Conservation (phyloP, 2,797 vertebrate genomes). For the Eulemur rubriventer region DNA sequence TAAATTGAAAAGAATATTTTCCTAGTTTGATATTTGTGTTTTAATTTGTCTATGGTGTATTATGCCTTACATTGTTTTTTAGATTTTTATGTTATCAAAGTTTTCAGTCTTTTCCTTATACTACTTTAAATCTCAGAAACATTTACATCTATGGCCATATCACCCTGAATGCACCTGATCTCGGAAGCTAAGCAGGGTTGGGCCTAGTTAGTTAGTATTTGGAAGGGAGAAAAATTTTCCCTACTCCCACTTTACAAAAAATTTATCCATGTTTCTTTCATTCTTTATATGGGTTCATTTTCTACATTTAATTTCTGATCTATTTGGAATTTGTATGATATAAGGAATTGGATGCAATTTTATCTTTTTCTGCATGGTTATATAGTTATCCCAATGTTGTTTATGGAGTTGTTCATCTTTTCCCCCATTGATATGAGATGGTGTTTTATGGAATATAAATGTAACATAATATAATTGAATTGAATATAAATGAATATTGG, state of each 20-base stretch:
- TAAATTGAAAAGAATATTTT: background rate
- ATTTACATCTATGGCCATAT: too few relatives aligned
- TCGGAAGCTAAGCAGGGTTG: too few relatives aligned
- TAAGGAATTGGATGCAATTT: background rate
- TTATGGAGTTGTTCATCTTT: background rate
- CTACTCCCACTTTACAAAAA: background rate
- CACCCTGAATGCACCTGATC: too few relatives aligned
- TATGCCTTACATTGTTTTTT: background rate
- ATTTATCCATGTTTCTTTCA: background rate
- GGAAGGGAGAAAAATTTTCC: background rate
- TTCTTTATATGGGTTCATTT: background rate
- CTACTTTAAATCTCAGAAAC: background rate
- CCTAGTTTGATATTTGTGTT: background rate
- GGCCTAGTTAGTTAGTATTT: too few relatives aligned
- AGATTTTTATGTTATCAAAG: background rate
- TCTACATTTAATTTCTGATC: background rate
- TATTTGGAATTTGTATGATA: background rate
- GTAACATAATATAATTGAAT: background rate
- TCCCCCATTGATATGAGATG: background rate
- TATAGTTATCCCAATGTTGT: background rate
- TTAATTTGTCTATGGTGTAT: background rate
- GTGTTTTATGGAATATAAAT: background rate
- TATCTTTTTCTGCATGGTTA: background rate
- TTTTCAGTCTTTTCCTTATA: background rate
- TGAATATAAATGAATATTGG: background rate